phyloP scores from a whole-genome alignment of 2,888 invertebrate genomes.

The Rhagonycha lutea region DNA sequence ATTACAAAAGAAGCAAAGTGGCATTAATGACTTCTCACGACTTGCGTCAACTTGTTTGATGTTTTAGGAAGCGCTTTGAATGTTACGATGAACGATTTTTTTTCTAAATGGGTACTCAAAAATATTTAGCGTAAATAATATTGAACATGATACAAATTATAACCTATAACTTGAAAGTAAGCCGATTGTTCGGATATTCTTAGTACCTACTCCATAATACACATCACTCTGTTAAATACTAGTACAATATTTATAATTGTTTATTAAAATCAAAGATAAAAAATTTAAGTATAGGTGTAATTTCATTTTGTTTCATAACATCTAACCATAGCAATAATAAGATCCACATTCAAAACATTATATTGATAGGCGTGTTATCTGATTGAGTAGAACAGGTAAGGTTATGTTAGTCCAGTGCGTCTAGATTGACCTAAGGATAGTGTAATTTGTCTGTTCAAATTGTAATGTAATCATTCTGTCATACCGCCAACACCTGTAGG shows the following conservation, averaged over 20 bases:
- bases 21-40: background rate
- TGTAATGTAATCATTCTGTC: slow-evolving; percentile 40
- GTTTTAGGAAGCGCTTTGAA: background rate
- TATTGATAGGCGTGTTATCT: slow-evolving; percentile 22
- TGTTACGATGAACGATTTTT: background rate
- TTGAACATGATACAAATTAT: background rate
- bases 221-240: background rate
- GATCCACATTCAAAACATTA: background rate
- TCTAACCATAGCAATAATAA: background rate
- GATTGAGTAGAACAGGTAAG: slow-evolving; percentile 33
- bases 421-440: slow-evolving; percentile 35
- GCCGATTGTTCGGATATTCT: background rate
- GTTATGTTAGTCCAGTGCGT: slow-evolving; percentile 27
- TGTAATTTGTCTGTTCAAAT: slow-evolving; percentile 40
- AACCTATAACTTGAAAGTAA: background rate
- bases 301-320: background rate
- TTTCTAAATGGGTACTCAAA: background rate
- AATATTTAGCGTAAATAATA: background rate
- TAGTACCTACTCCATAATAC: background rate
- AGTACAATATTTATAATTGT: background rate
- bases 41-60: background rate
- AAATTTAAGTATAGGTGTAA: background rate
- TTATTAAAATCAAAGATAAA: background rate
- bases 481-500: slow-evolving; percentile 31
- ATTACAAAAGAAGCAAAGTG: background rate